Base-by-base conservation (phyloP, 2,888 invertebrate genomes). In the Oxyteleia sp. region DNA sequence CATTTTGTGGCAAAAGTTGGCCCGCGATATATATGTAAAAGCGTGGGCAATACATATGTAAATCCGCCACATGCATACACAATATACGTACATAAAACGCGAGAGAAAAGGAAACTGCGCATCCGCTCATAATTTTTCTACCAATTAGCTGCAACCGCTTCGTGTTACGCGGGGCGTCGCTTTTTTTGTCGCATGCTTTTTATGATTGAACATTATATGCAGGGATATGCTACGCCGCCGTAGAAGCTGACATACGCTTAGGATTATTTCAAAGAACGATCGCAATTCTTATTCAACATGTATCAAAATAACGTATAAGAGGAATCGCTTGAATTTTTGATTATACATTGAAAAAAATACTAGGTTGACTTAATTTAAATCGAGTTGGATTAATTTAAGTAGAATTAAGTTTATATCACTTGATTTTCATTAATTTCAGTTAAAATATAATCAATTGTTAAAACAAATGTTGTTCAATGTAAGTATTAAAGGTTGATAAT, bases 51-150 rank as follows among this genome's bases (percentile, higher is more conserved):
- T 55, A 32, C 47, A 51, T 45, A 43, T 61, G 32, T 51, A 43
- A 43, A 68, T 35, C 23, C 23, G 29, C 20, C 26, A 26, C 43
- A 20, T 32, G 38, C 57, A 43, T 41, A 4, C 47, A 43, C 59
- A 43, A 16, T 7, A 20, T 20, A 57, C 29, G 43, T 26, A 26
- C 16, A 69, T 68, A 49, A 82, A 82, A 71, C 66, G 55, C 49
- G 26, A 53, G 53, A 57, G 82, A 63, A 68, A 82, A 82, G 63
- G 76, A 82, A 71, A 47, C 71, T 63, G 71, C 35, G 82, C 75
- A 72, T 83, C 57, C 74, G 69, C 82, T 78, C 69, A 78, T 83
- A 74, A 83, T 83, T 83, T 78, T 78, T 78, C 78, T 83, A 78
- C 82, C 78, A 83, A 83, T 83, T 74, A 78, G 82, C 78, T 68